phyloP scores from a whole-genome alignment of 64 coral and sea anemone genomes.

The Stichodactyla mertensii region DNA sequence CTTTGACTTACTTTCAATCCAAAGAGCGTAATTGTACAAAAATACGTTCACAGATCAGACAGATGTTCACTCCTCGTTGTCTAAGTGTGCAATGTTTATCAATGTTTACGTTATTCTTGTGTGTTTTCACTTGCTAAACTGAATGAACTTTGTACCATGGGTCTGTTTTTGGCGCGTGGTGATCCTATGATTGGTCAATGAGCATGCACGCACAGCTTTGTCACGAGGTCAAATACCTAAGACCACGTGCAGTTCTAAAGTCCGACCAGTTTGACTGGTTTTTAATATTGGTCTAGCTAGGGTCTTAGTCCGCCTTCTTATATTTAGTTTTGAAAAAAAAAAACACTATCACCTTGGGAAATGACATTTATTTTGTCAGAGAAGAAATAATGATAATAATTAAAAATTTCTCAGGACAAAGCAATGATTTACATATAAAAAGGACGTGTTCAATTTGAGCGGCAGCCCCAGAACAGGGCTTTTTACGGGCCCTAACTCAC shows the following conservation, averaged over 20 bases:
- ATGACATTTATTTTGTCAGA: too few relatives aligned
- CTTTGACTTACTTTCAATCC: background rate
- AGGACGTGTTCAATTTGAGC: too few relatives aligned
- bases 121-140: background rate
- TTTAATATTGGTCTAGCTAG: background rate
- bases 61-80: background rate
- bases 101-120: background rate
- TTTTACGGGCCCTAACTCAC: too few relatives aligned
- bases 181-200: background rate
- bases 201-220: background rate
- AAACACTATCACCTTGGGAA: too few relatives aligned
- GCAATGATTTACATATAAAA: too few relatives aligned
- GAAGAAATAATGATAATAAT: too few relatives aligned
- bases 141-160: slow-evolving; percentile 5
- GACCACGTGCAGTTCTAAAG: background rate
- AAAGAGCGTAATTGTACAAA: background rate
- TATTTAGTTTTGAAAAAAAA: too few relatives aligned
- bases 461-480: too few relatives aligned
- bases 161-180: background rate
- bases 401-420: too few relatives aligned
- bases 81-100: background rate
- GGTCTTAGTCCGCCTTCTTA: too few relatives aligned
- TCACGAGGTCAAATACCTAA: background rate
- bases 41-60: background rate
- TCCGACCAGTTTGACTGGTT: background rate